Evolutionary conservation across 2,888 invertebrate genomes (phyloP).

Genomic region (Ectropis crepuscularia): DNA sequence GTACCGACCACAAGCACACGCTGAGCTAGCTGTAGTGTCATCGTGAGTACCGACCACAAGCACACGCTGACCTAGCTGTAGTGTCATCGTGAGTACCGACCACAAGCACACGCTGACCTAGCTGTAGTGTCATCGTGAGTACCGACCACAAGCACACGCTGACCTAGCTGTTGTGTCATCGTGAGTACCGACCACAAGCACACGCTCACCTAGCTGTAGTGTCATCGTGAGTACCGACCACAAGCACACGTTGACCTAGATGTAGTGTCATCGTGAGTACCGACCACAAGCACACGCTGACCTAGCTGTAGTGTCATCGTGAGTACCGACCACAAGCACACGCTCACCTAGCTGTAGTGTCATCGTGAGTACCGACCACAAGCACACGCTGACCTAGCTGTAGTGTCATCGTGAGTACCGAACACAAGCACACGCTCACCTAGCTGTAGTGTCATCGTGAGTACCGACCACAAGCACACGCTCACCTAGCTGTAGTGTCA

Average conservation of each 20-base stretch:
- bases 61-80: no score
- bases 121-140: constrained; percentile 68
- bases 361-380: constrained; percentile 54
- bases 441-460: no score
- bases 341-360: no score
- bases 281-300: not conserved
- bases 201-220: no score
- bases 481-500: no score
- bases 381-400: no score
- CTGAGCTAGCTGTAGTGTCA: no score
- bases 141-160: not conserved
- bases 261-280: constrained; percentile 63
- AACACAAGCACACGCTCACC: not conserved
- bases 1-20: constrained; percentile 20
- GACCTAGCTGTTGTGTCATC: no score
- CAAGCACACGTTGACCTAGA: not conserved
- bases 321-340: constrained; percentile 33
- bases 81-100: constrained; percentile 59
- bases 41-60: constrained; percentile 52
- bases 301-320: no score
- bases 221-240: constrained; percentile 56
- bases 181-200: constrained; percentile 48
- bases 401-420: constrained; percentile 60
- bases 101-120: not conserved
- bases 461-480: constrained; percentile 20